Conservation (phyloP, 2,797 vertebrate genomes). For the Melanotaenia parkinsoni region DNA sequence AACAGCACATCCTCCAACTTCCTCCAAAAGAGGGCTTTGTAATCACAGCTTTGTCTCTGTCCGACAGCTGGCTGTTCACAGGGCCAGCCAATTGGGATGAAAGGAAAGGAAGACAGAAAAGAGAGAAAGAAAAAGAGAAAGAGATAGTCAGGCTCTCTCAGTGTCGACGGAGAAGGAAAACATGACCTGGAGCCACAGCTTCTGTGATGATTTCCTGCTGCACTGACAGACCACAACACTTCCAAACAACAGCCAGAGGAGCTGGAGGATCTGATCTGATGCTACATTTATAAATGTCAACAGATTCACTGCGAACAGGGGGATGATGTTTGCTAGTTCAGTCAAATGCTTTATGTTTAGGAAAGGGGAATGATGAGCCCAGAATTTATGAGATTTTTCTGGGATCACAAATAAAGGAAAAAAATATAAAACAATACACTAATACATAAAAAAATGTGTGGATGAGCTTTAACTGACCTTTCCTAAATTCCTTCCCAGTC, state of each 20-base stretch:
- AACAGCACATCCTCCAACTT: conserved; percentile 61
- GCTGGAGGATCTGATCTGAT: conserved; percentile 47
- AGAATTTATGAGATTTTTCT: conserved; percentile 16
- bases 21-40: conserved; percentile 63
- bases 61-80: conserved; percentile 73
- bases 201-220: conserved; percentile 64
- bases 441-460: neutral
- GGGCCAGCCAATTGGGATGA: conserved; percentile 73
- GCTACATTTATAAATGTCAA: conserved; percentile 45
- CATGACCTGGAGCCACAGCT: conserved; percentile 57
- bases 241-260: conserved; percentile 55
- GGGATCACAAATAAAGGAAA: neutral
- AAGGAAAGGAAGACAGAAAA: conserved; percentile 35
- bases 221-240: conserved; percentile 58
- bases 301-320: conserved; percentile 39
- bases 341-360: conserved; percentile 19
- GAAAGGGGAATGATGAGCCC: conserved; percentile 13
- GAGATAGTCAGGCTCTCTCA: conserved; percentile 36
- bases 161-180: conserved; percentile 48
- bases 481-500: neutral
- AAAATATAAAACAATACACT: neutral
- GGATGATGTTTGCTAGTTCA: conserved; percentile 43
- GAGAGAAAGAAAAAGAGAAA: conserved; percentile 20
- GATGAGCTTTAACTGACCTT: neutral
- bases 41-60: conserved; percentile 66